Conservation (phyloP, 2,113 vertebrate species). For the Gymnorhina tibicen region DNA sequence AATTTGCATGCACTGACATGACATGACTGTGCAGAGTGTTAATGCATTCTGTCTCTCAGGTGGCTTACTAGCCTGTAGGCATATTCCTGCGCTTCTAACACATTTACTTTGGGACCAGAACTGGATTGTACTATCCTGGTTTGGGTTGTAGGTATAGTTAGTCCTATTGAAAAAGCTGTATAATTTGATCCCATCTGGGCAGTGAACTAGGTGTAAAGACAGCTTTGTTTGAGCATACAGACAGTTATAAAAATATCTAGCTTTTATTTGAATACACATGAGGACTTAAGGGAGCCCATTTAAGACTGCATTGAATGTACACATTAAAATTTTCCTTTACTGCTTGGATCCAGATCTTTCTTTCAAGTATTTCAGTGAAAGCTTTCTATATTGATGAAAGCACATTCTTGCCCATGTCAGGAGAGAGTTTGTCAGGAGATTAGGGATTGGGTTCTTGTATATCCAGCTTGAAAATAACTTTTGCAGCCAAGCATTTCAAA, state of each 20-base stretch:
- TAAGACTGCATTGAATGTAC: neutral
- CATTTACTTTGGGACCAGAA: neutral
- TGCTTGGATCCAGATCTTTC: neutral
- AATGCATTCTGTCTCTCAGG: neutral
- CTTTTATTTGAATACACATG: neutral
- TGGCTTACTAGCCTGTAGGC: neutral
- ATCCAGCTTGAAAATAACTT: constrained; percentile 23
- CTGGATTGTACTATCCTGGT: neutral
- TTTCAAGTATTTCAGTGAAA: constrained; percentile 1
- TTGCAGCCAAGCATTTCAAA: constrained; percentile 39
- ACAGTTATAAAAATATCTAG: neutral
- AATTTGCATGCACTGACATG: neutral
- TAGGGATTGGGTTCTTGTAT: neutral
- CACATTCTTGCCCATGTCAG: neutral
- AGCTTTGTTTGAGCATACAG: neutral
- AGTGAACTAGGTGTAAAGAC: neutral
- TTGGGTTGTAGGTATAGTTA: neutral
- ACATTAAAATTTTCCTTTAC: neutral
- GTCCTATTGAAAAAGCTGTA: neutral
- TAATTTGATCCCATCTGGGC: neutral
- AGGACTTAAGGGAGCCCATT: neutral
- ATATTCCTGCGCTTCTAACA: neutral
- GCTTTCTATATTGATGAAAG: constrained; percentile 9
- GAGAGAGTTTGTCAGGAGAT: constrained; percentile 25
- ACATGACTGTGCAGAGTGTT: neutral